These are phyloP conservation scores for Caenorhabditis virilis DNA, from an alignment of 2,888 invertebrate species.

Conservation along the genomic window DNA sequence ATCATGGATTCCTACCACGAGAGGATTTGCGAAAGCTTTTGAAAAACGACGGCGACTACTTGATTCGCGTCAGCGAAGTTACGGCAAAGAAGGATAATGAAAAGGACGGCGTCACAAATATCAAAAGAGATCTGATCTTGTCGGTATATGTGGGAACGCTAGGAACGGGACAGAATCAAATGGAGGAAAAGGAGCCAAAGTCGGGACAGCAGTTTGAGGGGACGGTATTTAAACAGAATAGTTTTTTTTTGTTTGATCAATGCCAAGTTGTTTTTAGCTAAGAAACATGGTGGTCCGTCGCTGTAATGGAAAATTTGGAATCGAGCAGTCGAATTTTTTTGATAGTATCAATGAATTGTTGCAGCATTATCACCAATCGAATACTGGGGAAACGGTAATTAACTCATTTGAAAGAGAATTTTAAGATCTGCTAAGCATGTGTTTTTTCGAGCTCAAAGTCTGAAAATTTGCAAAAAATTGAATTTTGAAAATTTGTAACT, in stretches of 20 bases:
- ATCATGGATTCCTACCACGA: constrained; percentile 37
- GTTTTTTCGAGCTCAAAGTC: no score
- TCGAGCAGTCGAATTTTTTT: background rate
- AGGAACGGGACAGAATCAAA: background rate
- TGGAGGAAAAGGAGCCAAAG: background rate
- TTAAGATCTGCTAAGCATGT: no score
- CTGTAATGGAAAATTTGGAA: constrained; percentile 3
- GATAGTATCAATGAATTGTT: background rate
- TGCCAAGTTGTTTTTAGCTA: background rate
- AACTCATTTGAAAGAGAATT: no score
- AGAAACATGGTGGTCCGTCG: constrained; percentile 7
- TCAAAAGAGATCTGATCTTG: constrained; percentile 5
- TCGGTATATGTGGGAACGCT: background rate
- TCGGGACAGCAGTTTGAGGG: background rate
- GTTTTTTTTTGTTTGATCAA: background rate
- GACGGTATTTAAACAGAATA: background rate
- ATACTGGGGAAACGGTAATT: constrained; percentile 5
- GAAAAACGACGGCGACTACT: constrained; percentile 19
- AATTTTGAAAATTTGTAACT: no score
- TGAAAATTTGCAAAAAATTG: no score
- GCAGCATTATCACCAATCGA: constrained; percentile 1
- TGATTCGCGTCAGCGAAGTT: constrained; percentile 24
- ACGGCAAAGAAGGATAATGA: constrained; percentile 10
- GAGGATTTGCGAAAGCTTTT: constrained; percentile 21
- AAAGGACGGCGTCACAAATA: constrained; percentile 1